These are phyloP conservation scores for Cichlasoma orientale DNA, from an alignment of 2,797 vertebrate species.

Conservation along the genomic window DNA sequence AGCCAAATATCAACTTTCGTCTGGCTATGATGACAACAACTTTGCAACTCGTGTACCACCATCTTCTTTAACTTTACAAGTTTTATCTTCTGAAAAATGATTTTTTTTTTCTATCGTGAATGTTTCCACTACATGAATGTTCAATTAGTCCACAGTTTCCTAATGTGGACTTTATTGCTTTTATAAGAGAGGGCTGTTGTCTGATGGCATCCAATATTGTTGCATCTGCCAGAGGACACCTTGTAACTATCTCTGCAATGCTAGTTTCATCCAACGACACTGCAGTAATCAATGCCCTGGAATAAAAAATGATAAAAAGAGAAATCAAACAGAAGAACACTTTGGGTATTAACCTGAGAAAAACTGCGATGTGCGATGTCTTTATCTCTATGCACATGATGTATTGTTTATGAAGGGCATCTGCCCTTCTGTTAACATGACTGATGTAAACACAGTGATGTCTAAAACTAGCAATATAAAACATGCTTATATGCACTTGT, in stretches of 20 bases:
- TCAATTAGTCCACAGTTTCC: neutral
- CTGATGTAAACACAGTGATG: conserved; percentile 47
- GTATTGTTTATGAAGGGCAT: conserved; percentile 40
- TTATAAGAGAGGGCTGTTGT: neutral
- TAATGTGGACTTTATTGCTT: neutral
- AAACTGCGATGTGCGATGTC: neutral
- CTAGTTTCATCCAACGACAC: neutral
- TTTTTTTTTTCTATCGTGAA: neutral
- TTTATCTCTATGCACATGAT: neutral
- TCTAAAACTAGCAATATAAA: conserved; percentile 56
- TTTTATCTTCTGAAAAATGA: neutral
- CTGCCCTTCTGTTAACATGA: conserved; percentile 28
- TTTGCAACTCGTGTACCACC: no score
- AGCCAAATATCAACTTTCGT: neutral
- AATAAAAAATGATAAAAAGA: neutral
- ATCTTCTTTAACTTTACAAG: neutral
- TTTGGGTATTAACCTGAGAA: conserved; percentile 14
- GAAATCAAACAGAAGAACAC: neutral
- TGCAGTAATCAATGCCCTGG: conserved; percentile 1
- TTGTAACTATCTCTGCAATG: neutral
- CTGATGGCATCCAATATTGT: neutral
- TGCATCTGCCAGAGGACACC: neutral
- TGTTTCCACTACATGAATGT: neutral
- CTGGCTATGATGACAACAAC: neutral
- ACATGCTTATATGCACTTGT: conserved; percentile 48